phyloP scores from a whole-genome alignment of 2,113 vertebrate genomes.

The Phasianus colchicus region DNA sequence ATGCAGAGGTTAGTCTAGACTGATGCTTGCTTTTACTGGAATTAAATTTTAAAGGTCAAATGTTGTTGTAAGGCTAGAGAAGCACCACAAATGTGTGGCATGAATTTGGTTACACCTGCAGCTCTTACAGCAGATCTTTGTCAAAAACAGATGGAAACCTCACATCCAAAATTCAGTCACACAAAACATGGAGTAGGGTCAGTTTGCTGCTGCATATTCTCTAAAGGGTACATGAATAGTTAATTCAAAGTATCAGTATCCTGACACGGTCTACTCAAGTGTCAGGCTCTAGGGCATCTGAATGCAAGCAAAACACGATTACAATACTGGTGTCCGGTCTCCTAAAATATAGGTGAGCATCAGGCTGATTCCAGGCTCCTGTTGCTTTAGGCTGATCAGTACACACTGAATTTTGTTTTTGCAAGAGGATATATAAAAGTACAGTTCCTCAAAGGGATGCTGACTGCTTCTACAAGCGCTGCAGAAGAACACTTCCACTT shows the following conservation, averaged over 20 bases:
- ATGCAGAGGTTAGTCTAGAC: not conserved
- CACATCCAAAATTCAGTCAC: not conserved
- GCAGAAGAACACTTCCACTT: not conserved
- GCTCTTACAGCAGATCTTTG: not conserved
- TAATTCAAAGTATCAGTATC: not conserved
- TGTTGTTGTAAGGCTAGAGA: not conserved
- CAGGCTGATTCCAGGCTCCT: not conserved
- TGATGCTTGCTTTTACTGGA: not conserved
- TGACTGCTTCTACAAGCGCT: not conserved
- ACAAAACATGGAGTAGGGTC: not conserved
- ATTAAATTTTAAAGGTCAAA: slow-evolving; percentile 15
- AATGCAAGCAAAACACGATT: not conserved
- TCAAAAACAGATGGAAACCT: not conserved
- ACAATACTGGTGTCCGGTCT: not conserved
- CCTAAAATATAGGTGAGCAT: not conserved
- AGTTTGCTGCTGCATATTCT: not conserved
- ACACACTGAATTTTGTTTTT: not conserved
- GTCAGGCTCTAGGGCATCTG: not conserved
- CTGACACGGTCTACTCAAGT: not conserved
- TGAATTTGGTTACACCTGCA: not conserved
- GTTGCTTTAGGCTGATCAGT: not conserved
- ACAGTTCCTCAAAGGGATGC: not conserved
- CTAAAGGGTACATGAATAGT: not conserved
- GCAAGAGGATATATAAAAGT: not conserved
- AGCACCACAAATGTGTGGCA: not conserved